Percentiles rank a stretch among this genome's conserved stretches.
phyloP scores from a whole-genome alignment of 2,113 vertebrate genomes.

The Pygoscelis antarcticus region DNA sequence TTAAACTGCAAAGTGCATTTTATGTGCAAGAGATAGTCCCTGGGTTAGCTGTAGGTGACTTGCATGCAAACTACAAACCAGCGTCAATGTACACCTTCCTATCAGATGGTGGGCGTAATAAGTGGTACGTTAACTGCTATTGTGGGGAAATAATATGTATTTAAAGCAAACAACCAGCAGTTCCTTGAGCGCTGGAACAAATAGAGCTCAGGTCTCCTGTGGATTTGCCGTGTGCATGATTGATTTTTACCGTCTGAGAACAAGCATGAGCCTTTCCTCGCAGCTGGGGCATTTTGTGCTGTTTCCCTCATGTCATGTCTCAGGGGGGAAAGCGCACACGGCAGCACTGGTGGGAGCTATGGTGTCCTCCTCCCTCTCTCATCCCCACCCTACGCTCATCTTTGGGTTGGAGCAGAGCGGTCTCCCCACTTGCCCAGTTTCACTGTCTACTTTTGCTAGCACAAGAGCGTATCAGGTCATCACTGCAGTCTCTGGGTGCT shows the following conservation, averaged over 20 bases:
- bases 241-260: not conserved
- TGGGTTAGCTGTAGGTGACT: not conserved
- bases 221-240: not conserved
- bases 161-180: conserved; percentile 22
- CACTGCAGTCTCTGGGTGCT: not conserved
- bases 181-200: not conserved
- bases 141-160: conserved; percentile 8
- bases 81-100: not conserved
- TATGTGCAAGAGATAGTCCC: not conserved
- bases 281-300: not conserved
- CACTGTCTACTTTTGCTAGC: not conserved
- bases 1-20: not conserved
- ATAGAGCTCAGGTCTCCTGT: not conserved
- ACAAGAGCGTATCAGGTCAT: rapidly evolving
- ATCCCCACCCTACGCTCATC: not conserved
- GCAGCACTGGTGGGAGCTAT: not conserved
- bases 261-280: not conserved
- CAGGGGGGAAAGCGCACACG: rapidly evolving
- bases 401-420: not conserved
- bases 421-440: not conserved
- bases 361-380: not conserved
- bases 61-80: not conserved
- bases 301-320: rapidly evolving
- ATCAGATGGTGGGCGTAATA: not conserved
- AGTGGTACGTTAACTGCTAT: not conserved